Evolutionary conservation across 2,113 vertebrate genomes (phyloP).

Genomic region (Platanista minor): DNA sequence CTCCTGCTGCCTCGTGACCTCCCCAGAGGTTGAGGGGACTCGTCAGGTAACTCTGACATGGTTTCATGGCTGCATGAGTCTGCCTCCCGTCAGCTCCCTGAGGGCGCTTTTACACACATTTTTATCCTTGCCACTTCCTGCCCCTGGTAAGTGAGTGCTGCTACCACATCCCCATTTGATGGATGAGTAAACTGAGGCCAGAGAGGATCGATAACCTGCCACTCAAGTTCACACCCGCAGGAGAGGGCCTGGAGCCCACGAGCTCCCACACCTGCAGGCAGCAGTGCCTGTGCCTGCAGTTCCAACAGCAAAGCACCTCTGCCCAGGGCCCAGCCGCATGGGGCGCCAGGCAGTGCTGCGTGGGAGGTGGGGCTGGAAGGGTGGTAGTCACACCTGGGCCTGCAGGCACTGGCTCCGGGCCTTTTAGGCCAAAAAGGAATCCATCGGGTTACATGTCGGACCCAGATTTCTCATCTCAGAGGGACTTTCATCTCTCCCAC

Average conservation of each 20-base stretch:
- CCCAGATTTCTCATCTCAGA: background rate
- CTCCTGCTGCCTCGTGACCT: background rate
- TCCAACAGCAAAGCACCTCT: background rate
- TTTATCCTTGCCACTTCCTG: background rate
- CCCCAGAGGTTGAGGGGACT: background rate
- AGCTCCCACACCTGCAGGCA: background rate
- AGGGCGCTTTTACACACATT: background rate
- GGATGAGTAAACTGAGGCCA: background rate
- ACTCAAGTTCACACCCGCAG: accelerated
- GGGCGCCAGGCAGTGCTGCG: background rate
- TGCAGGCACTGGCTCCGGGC: background rate
- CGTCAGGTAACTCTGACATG: accelerated
- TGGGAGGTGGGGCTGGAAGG: background rate
- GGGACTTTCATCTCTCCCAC: background rate
- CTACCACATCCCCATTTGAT: accelerated
- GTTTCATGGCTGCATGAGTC: background rate
- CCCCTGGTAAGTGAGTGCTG: background rate
- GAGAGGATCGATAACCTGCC: too few species aligned
- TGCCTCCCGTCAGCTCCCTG: background rate
- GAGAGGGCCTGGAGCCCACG: background rate
- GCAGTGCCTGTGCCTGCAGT: background rate
- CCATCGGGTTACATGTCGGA: background rate
- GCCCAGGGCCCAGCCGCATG: background rate
- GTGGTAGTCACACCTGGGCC: background rate
- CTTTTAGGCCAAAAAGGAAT: background rate